phyloP scores from a whole-genome alignment of 2,113 vertebrate genomes.

The Propithecus coquereli region DNA sequence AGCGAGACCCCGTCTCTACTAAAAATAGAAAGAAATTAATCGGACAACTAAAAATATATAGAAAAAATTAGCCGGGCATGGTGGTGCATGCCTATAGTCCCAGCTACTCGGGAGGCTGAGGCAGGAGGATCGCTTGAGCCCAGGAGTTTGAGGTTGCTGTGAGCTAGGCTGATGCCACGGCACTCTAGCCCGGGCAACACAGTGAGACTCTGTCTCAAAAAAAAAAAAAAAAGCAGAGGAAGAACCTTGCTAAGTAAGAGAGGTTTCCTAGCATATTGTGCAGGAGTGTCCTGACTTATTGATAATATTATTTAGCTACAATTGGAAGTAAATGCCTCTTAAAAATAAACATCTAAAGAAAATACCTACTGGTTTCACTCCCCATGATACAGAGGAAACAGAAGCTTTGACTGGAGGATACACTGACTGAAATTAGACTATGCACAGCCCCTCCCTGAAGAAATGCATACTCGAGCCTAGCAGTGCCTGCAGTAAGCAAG shows the following conservation, averaged over 20 bases:
- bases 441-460: not conserved
- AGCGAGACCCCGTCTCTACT: too few species aligned
- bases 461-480: not conserved
- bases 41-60: too few species aligned
- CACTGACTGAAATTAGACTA: too few species aligned
- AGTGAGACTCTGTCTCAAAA: too few species aligned
- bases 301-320: not conserved
- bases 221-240: not conserved
- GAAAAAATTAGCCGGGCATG: too few species aligned
- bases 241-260: not conserved
- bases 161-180: too few species aligned
- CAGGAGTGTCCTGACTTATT: not conserved
- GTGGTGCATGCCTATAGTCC: too few species aligned
- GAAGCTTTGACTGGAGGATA: not conserved
- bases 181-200: too few species aligned
- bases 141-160: too few species aligned
- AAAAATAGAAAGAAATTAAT: too few species aligned
- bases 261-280: not conserved
- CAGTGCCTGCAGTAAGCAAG: not conserved
- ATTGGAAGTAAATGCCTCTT: not conserved
- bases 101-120: too few species aligned
- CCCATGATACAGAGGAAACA: not conserved
- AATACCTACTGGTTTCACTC: not conserved
- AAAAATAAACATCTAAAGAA: not conserved
- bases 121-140: too few species aligned